Conservation (phyloP, 2,888 invertebrate genomes). For the Drymonia ruficornis region DNA sequence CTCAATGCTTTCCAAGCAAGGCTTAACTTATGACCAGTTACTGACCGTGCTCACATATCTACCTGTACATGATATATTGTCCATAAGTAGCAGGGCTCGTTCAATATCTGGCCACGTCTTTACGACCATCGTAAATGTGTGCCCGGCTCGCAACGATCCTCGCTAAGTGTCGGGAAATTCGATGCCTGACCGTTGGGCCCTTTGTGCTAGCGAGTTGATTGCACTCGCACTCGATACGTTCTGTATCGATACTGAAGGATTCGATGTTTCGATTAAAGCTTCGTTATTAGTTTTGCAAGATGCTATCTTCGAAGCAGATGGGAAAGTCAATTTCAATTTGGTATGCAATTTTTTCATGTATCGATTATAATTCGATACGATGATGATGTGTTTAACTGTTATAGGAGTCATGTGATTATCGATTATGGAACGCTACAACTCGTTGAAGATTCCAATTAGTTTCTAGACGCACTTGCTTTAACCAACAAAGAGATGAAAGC, state of each 20-base stretch:
- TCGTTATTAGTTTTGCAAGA: constrained; percentile 31
- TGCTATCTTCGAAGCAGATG: constrained; percentile 24
- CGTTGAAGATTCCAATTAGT: neutral
- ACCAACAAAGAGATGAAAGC: constrained; percentile 1
- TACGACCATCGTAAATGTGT: constrained; percentile 65
- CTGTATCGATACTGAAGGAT: constrained; percentile 34
- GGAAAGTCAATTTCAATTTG: neutral
- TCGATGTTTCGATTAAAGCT: constrained; percentile 33
- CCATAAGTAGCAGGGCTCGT: constrained; percentile 39
- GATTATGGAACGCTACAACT: neutral
- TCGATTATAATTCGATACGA: neutral
- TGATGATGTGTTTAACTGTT: neutral
- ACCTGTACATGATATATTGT: constrained; percentile 16
- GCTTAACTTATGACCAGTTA: neutral
- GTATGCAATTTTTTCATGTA: neutral
- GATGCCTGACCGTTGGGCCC: constrained; percentile 56
- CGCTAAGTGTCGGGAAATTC: constrained; percentile 63
- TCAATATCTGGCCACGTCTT: constrained; percentile 67
- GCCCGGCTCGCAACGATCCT: constrained; percentile 50
- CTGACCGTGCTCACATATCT: constrained; percentile 2
- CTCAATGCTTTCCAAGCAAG: neutral
- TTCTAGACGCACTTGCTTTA: neutral
- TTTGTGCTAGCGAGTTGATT: constrained; percentile 45
- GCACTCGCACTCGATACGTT: constrained; percentile 27
- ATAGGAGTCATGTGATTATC: neutral